A percentile compares a stretch with the other conserved stretches of the same genome.
These are phyloP conservation scores for Etheostoma nigrum DNA, from an alignment of 2,797 vertebrate genomes.

Conservation along the genomic window DNA sequence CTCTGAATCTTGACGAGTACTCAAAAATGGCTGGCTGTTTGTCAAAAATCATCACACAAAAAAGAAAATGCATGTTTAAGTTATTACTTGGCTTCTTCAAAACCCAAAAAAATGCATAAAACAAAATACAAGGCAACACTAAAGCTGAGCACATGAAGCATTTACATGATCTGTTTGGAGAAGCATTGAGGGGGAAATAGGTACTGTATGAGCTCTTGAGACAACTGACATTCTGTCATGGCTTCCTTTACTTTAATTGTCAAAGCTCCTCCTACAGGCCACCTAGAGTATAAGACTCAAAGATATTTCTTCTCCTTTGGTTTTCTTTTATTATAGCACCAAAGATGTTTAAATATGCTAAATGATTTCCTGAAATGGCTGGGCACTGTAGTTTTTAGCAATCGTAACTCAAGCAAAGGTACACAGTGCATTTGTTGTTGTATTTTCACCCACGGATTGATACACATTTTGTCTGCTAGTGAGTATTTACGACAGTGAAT, in stretches of 20 bases:
- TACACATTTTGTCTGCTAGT: constrained; percentile 3
- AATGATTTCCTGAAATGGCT: neutral
- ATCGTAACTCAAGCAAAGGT: neutral
- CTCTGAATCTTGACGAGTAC: constrained; percentile 34
- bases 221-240: constrained; percentile 16
- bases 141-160: constrained; percentile 3
- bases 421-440: neutral
- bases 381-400: neutral
- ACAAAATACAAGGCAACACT: constrained; percentile 18
- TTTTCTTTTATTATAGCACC: constrained; percentile 8
- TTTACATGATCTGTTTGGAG: constrained; percentile 10
- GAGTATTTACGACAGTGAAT: neutral
- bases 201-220: neutral
- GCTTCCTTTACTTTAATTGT: constrained; percentile 55
- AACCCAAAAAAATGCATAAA: neutral
- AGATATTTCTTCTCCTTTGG: constrained; percentile 18
- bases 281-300: constrained; percentile 45
- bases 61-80: constrained; percentile 35
- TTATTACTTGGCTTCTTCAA: constrained; percentile 30
- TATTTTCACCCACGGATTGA: neutral
- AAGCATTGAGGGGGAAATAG: neutral
- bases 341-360: neutral
- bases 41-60: constrained; percentile 42
- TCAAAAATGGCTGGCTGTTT: constrained; percentile 40
- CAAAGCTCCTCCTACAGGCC: constrained; percentile 82